These are phyloP conservation scores for Sterrhoptilus dennistouni DNA, from an alignment of 2,113 vertebrate genomes.

Conservation along the genomic window DNA sequence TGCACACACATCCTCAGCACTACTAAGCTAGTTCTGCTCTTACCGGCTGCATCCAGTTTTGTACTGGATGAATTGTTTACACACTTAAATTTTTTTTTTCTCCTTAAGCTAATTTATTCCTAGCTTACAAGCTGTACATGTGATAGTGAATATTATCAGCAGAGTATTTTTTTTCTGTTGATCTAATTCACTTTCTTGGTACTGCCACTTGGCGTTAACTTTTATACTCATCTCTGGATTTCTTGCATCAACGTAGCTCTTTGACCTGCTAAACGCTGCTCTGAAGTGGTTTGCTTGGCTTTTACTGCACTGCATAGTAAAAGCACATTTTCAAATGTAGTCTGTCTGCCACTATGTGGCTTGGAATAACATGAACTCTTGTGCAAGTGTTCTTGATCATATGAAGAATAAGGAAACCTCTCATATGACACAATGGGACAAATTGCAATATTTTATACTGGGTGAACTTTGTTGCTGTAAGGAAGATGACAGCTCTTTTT, in stretches of 20 bases:
- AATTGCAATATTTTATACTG: slow-evolving; percentile 47
- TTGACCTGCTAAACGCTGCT: slow-evolving; percentile 32
- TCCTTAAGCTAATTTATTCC: slow-evolving; percentile 17
- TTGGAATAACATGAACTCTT: slow-evolving; percentile 47
- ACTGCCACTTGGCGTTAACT: slow-evolving; percentile 46
- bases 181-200: slow-evolving; percentile 46
- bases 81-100: not conserved
- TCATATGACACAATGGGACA: slow-evolving; percentile 19
- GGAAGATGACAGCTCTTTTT: slow-evolving; percentile 55
- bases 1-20: slow-evolving; percentile 29
- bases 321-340: slow-evolving; percentile 53
- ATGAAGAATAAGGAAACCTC: not conserved
- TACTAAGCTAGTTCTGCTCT: slow-evolving; percentile 42
- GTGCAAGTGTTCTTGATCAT: slow-evolving; percentile 53
- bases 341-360: slow-evolving; percentile 61
- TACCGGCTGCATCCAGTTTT: slow-evolving; percentile 26
- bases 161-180: slow-evolving; percentile 4
- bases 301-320: slow-evolving; percentile 52
- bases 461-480: slow-evolving; percentile 58
- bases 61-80: slow-evolving; percentile 54
- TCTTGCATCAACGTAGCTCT: not conserved
- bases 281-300: slow-evolving; percentile 47
- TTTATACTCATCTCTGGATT: slow-evolving; percentile 43
- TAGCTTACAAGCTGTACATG: slow-evolving; percentile 26
- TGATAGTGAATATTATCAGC: slow-evolving; percentile 43